phyloP scores from a whole-genome alignment of 2,113 vertebrate genomes.

The Tachycineta bicolor region DNA sequence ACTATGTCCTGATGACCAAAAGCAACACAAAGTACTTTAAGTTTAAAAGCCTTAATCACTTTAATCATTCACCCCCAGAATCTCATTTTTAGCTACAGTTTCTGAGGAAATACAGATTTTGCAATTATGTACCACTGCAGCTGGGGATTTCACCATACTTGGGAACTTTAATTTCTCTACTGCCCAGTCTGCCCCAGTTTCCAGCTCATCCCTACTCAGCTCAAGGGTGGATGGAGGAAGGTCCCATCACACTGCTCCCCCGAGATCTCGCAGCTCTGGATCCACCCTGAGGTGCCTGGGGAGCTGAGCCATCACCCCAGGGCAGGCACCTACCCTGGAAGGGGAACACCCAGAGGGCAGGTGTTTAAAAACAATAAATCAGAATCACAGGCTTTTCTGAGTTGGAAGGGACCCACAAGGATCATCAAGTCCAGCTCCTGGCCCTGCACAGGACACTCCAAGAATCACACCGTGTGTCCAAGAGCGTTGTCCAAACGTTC shows the following conservation, averaged over 20 bases:
- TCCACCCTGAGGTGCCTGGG: neutral
- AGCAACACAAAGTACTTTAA: neutral
- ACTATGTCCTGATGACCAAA: neutral
- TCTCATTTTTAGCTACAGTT: neutral
- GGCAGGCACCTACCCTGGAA: neutral
- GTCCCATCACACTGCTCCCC: neutral
- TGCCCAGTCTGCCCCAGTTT: neutral
- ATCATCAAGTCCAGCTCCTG: neutral
- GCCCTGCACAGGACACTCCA: neutral
- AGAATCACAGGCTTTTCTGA: neutral
- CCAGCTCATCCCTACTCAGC: neutral
- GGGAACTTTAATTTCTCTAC: neutral
- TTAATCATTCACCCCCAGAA: neutral
- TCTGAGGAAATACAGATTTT: neutral
- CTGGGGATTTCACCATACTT: neutral
- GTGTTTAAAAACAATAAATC: neutral
- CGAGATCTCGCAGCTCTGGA: neutral
- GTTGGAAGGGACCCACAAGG: neutral
- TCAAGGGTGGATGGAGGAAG: neutral
- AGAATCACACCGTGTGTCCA: fast-evolving
- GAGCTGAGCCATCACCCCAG: neutral
- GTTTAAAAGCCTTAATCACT: neutral
- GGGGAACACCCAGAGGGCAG: neutral
- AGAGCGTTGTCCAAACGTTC: fast-evolving
- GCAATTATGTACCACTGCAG: neutral